Evolutionary conservation across 1,140 invertebrate genomes (phyloP).

Genomic region (Euura lappo): DNA sequence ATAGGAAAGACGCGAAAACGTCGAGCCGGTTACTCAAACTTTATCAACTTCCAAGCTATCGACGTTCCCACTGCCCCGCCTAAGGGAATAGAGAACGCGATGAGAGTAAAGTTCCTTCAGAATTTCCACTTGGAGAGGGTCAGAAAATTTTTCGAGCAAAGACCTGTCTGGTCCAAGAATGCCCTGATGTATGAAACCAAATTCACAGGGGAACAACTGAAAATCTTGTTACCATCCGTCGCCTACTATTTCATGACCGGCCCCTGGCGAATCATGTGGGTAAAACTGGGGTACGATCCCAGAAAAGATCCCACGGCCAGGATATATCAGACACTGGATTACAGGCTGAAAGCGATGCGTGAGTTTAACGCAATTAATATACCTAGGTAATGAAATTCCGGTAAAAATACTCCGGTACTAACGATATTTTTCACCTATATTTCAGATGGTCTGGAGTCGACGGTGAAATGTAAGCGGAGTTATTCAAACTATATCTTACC

Average conservation of each 20-base stretch:
- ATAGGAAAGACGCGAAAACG: conserved; percentile 64
- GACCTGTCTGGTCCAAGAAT: conserved; percentile 86
- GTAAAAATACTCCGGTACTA: not conserved
- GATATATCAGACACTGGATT: conserved; percentile 88
- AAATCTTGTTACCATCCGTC: conserved; percentile 79
- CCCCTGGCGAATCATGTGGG: conserved; percentile 88
- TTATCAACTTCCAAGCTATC: conserved; percentile 62
- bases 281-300: conserved; percentile 87
- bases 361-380: conserved; percentile 30
- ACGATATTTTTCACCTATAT: conserved; percentile 20
- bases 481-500: conserved; percentile 62
- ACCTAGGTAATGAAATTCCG: not conserved
- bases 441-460: conserved; percentile 62
- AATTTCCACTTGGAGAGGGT: conserved; percentile 58
- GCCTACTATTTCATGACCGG: conserved; percentile 87
- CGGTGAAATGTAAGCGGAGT: conserved; percentile 64
- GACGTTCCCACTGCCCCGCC: conserved; percentile 63
- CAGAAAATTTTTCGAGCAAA: conserved; percentile 73
- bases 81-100: conserved; percentile 58
- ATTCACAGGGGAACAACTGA: conserved; percentile 69
- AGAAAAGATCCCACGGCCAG: conserved; percentile 77
- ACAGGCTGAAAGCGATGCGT: conserved; percentile 75
- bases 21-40: conserved; percentile 63
- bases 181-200: conserved; percentile 72
- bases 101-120: conserved; percentile 59